Evolutionary conservation across 2,888 invertebrate genomes (phyloP).

Genomic region (Megamerina dolium): DNA sequence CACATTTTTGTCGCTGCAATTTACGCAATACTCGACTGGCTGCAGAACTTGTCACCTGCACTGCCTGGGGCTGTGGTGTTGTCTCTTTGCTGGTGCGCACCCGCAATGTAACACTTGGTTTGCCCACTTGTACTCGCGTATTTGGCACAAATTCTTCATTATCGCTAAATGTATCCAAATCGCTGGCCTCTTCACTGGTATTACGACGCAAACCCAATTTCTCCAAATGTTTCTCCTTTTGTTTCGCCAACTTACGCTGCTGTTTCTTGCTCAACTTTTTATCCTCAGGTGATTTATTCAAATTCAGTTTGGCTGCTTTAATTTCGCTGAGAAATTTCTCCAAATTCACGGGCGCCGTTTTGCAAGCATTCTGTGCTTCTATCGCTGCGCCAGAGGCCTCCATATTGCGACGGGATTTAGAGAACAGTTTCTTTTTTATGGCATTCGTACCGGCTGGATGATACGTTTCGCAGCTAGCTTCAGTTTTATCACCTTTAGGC

Average conservation of each 20-base stretch:
- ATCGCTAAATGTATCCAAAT: constrained; percentile 42
- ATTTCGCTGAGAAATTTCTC: constrained; percentile 44
- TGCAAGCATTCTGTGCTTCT: constrained; percentile 22
- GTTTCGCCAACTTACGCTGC: constrained; percentile 50
- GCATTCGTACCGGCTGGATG: constrained; percentile 27
- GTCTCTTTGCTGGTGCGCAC: constrained; percentile 32
- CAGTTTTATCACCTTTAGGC: constrained; percentile 36
- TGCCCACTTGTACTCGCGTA: constrained; percentile 42
- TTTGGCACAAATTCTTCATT: constrained; percentile 48
- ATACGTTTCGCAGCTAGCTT: constrained; percentile 27
- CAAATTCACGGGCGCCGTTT: constrained; percentile 40
- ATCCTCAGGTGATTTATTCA: constrained; percentile 45
- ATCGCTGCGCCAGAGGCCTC: constrained; percentile 26
- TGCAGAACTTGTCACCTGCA: not conserved
- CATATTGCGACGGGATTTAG: constrained; percentile 28
- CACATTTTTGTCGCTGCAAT: not conserved
- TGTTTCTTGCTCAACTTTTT: constrained; percentile 49
- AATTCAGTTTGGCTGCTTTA: constrained; percentile 41
- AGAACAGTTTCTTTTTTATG: constrained; percentile 40
- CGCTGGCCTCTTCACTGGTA: constrained; percentile 37
- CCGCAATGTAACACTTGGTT: constrained; percentile 44
- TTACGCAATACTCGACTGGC: not conserved
- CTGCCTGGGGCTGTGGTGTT: constrained; percentile 14
- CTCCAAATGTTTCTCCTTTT: constrained; percentile 57
- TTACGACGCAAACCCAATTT: constrained; percentile 50